These are phyloP conservation scores for Anisognathus igniventris DNA, from an alignment of 2,797 vertebrate genomes.

Conservation along the genomic window DNA sequence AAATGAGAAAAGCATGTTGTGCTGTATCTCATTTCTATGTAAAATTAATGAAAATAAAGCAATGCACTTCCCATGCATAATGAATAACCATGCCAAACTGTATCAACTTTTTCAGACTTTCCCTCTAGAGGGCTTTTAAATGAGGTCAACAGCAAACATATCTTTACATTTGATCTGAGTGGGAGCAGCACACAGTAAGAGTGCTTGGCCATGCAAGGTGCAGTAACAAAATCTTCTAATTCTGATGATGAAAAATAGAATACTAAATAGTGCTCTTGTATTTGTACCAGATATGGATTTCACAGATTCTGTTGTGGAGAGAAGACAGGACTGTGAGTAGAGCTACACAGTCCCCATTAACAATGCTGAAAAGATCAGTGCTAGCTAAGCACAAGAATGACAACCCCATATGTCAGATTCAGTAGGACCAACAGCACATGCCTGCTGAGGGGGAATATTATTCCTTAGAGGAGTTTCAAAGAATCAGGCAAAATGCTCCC, in stretches of 20 bases:
- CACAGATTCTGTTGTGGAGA: not conserved
- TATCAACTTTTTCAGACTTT: constrained; percentile 63
- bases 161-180: constrained; percentile 54
- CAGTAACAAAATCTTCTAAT: constrained; percentile 30
- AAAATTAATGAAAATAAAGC: constrained; percentile 73
- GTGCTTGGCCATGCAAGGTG: constrained; percentile 18
- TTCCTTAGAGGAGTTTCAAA: not conserved
- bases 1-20: constrained; percentile 32
- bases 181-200: constrained; percentile 15
- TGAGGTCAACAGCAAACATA: constrained; percentile 62
- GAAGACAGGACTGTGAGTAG: constrained; percentile 28
- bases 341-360: constrained; percentile 50
- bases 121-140: constrained; percentile 68
- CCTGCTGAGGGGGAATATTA: not conserved
- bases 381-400: constrained; percentile 56
- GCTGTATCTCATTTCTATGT: constrained; percentile 53
- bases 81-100: constrained; percentile 62
- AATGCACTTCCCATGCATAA: constrained; percentile 65
- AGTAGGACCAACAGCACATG: not conserved
- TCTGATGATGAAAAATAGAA: constrained; percentile 42
- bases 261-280: not conserved
- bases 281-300: constrained; percentile 32
- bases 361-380: constrained; percentile 65
- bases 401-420: constrained; percentile 60
- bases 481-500: constrained; percentile 6